phyloP scores from a whole-genome alignment of 2,797 vertebrate genomes.

The Lacerta bilineata region DNA sequence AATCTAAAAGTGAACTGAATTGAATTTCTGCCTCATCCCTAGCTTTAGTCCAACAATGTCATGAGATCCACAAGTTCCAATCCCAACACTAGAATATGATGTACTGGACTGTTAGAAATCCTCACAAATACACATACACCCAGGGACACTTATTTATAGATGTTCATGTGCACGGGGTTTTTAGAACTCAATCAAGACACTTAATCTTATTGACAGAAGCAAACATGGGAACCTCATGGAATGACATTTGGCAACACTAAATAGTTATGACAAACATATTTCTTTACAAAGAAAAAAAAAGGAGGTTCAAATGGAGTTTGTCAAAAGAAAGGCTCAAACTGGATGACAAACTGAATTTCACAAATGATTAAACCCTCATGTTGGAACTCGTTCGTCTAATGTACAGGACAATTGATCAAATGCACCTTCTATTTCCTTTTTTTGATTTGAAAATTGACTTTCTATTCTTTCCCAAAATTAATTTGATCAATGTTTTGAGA shows the following conservation, averaged over 20 bases:
- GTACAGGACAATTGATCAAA: conserved; percentile 27
- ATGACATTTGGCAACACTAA: conserved; percentile 20
- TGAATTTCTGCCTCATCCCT: too few relatives aligned
- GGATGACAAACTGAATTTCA: conserved; percentile 20
- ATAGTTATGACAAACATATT: conserved; percentile 12
- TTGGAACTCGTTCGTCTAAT: conserved; percentile 10
- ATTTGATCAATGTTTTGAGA: not conserved
- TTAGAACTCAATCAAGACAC: not conserved
- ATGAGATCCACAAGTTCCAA: not conserved
- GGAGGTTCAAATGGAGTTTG: conserved; percentile 4
- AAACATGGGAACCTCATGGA: not conserved
- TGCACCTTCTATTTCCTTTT: not conserved
- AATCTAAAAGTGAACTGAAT: not conserved
- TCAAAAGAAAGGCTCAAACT: conserved; percentile 20
- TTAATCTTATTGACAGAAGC: conserved; percentile 5
- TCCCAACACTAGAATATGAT: not conserved
- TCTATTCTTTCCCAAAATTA: not conserved
- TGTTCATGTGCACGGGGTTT: too few relatives aligned
- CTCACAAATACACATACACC: not conserved
- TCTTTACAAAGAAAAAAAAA: not conserved
- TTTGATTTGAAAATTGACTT: conserved; percentile 15
- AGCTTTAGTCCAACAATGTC: not conserved
- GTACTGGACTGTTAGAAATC: not conserved
- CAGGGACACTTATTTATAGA: conserved; percentile 7
- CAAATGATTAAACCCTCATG: conserved; percentile 16